These are phyloP conservation scores for Platypus cylindrus DNA, from an alignment of 2,888 invertebrate species.

Conservation along the genomic window DNA sequence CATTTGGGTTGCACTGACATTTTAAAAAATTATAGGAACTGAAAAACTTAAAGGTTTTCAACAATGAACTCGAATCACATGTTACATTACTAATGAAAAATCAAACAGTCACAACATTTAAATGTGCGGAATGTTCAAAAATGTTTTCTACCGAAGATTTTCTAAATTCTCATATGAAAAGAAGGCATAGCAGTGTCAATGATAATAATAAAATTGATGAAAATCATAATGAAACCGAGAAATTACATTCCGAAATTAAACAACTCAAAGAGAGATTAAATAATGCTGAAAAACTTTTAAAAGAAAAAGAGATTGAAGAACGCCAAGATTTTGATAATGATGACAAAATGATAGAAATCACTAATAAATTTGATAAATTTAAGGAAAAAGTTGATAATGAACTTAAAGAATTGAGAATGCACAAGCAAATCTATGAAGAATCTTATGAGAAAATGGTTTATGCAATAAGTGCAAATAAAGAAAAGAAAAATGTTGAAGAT, in stretches of 20 bases:
- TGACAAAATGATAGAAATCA: conserved; percentile 23
- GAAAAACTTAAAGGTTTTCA: conserved; percentile 25
- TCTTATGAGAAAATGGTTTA: conserved; percentile 43
- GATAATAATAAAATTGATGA: conserved; percentile 7
- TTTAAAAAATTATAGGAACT: conserved; percentile 23
- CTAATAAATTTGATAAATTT: conserved; percentile 31
- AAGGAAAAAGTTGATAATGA: conserved; percentile 30
- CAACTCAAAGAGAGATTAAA: conserved; percentile 49
- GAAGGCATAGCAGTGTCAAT: conserved; percentile 39
- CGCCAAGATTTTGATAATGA: conserved; percentile 8
- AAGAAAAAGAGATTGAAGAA: conserved; percentile 24
- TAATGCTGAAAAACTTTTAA: conserved; percentile 43
- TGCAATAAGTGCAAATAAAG: conserved; percentile 2
- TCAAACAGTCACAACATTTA: conserved; percentile 32
- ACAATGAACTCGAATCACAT: conserved; percentile 41
- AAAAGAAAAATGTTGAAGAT: conserved; percentile 11
- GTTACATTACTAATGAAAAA: conserved; percentile 40
- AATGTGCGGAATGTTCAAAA: conserved; percentile 56
- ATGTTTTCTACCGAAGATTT: conserved; percentile 52
- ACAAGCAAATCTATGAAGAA: conserved; percentile 41
- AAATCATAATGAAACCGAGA: conserved; percentile 40
- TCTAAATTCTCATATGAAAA: conserved; percentile 47
- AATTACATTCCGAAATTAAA: conserved; percentile 51
- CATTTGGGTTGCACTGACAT: neutral
- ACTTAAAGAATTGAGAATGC: conserved; percentile 36